Base-by-base conservation (phyloP, 2,888 invertebrate species). In the Ochropleura leucogaster region DNA sequence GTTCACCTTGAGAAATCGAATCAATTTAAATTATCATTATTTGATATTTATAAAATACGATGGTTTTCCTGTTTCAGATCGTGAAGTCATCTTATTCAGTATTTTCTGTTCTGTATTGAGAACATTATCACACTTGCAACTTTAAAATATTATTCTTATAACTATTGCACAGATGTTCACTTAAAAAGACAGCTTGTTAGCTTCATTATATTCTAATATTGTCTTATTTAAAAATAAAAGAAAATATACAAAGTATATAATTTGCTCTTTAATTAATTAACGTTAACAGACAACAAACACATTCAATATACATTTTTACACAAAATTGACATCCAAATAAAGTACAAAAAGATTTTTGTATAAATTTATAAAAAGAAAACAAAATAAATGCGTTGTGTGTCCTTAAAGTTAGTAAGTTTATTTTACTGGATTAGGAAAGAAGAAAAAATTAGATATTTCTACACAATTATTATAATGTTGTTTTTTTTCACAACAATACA, bases 71-170 rank as follows among this genome's bases (percentile, higher is more conserved):
- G 20, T 85, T 87, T 70, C 87, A 87, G 87, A 87, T 87, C 47
- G 87, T 87, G 0, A 87, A 87, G 59, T 76, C 87, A 4, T 87
- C 87, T 3, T 87, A 87, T 49, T 88, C 88, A 18, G 73, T 77
- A 7, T 87, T 85, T n/a, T 87, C 87, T 14, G 77, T 84, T 20
- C 16, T 85, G 9, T 84, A 83, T 30, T 84, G n/a, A 82, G 40
- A 42, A 49, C 3, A 59, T 20, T 1, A 12, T n/a, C 30, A 16
- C 18, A 9, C 8, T n/a, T 60, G 16, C 14, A 9, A 1, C 60
- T 30, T 18, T 5, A 20, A 67, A 42, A 30, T 8, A 44, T 12
- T 47, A 8, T 49, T 9, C 3, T 12, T 5, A 5, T 7, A 42
- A 8, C 0, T 20, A 42, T 14, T 30, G 30, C 51, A 51, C 51